These are phyloP conservation scores for Leucophenga maculata DNA, from an alignment of 2,888 invertebrate species.

Conservation along the genomic window DNA sequence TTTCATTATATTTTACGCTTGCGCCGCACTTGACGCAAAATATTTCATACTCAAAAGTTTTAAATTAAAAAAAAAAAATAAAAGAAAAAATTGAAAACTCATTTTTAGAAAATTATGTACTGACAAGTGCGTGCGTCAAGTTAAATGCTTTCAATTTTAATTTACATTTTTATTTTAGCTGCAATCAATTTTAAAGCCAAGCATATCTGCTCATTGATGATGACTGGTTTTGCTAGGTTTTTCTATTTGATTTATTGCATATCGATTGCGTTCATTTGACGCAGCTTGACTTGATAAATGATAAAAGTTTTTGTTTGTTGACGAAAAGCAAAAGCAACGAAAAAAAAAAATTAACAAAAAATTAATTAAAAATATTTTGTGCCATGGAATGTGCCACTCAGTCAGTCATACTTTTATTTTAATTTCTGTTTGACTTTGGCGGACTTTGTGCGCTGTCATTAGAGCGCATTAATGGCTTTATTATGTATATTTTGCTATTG, in stretches of 20 bases:
- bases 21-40: not conserved
- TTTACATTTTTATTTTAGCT: too few relatives aligned
- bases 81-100: not conserved
- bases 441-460: slow-evolving; percentile 1
- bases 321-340: slow-evolving; percentile 27
- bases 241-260: slow-evolving; percentile 55
- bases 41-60: slow-evolving; percentile 8
- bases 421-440: slow-evolving; percentile 9
- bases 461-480: slow-evolving; percentile 8
- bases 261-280: slow-evolving; percentile 34
- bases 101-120: not conserved
- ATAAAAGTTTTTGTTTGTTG: slow-evolving; percentile 52
- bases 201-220: not conserved
- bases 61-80: slow-evolving; percentile 11
- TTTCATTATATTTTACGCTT: too few relatives aligned
- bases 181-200: too few relatives aligned
- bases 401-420: slow-evolving; percentile 32
- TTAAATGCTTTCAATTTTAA: not conserved
- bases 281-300: slow-evolving; percentile 53
- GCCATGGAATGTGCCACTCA: too few relatives aligned
- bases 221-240: not conserved
- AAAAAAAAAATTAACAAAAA: not conserved
- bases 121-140: not conserved
- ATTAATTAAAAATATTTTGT: slow-evolving; percentile 52
- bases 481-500: not conserved